Evolutionary conservation across 2,113 vertebrate species (phyloP), one percentile per base, ranked within the genome.

Genomic region (Chaenocephalus aceratus): DNA sequence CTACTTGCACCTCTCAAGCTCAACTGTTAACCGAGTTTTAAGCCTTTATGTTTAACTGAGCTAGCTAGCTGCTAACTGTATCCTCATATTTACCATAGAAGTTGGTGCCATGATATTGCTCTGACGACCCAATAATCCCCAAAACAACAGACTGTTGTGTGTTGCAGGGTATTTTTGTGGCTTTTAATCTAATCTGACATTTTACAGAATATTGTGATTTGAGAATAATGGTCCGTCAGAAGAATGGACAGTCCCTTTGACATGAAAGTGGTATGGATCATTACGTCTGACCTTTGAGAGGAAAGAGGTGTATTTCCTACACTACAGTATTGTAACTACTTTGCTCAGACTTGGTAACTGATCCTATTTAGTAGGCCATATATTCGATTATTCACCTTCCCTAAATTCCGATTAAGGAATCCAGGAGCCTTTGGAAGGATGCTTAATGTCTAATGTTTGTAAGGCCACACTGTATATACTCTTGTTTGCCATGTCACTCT

Each of bases 401-500:
- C 36, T 34, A 2, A 54, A 63, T 10, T 6, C 10, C 60, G 26
- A 15, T 56, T 53, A 5, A 11, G 15, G 53, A 36, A 65, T 41
- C 23, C 48, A 56, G 18, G 45, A 75, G 16, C 10, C 44, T 18
- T 56, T 59, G 18, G 18, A 49, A 65, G 23, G 44, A 61, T 46
- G 41, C 44, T 68, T 54, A 51, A 68, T 41, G 68, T 75, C 30
- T 79, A 10, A 41, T 70, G 75, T 85, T 85, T 86, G 64, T 79
- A 58, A 82, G 53, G 80, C 72, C 30, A 26, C 69, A 18, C 71
- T 46, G 69, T 59, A 41, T 77, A 56, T 67, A 80, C 80, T 78
- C 65, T 77, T 77, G 89, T 91, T 92, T 86, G 68, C 77, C 41
- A 57, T 86, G 85, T 88, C 65, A 53, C 34, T 84, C 54, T 75